Evolutionary conservation across 2,113 vertebrate genomes (phyloP).

Genomic region (Amblyornis subalaris): DNA sequence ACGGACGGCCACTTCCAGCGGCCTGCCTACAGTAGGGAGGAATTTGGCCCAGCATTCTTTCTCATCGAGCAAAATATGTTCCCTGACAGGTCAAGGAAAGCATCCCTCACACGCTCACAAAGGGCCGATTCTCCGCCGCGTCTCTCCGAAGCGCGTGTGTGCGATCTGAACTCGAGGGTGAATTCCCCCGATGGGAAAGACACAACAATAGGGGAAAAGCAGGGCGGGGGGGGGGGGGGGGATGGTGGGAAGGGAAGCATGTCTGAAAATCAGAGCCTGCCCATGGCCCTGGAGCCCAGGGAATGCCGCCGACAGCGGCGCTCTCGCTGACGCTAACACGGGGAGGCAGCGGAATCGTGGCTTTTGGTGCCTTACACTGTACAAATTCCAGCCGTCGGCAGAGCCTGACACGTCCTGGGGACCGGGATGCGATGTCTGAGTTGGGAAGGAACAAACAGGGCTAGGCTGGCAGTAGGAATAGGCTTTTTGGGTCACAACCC

Average conservation of each 20-base stretch:
- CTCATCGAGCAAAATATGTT: constrained; percentile 21
- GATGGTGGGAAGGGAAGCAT: neutral
- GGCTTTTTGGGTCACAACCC: neutral
- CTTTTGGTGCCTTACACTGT: neutral
- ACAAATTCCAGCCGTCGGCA: neutral
- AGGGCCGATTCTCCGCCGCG: neutral
- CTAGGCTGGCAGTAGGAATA: neutral
- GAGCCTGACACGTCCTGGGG: neutral
- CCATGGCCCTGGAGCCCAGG: neutral
- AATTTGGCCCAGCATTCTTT: constrained; percentile 18
- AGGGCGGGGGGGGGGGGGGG: neutral
- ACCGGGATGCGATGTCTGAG: neutral
- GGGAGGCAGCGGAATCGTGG: neutral
- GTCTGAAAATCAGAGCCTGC: constrained; percentile 21
- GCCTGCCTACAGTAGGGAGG: constrained; percentile 24
- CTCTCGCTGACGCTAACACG: neutral
- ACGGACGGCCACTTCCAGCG: neutral
- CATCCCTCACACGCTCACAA: constrained; percentile 37
- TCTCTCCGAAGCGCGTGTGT: neutral
- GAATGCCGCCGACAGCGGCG: neutral
- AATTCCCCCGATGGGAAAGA: constrained; percentile 34
- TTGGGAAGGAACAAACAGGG: neutral
- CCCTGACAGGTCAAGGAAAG: constrained; percentile 54
- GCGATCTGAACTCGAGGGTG: constrained; percentile 7
- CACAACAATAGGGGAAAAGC: constrained; percentile 12